Evolutionary conservation across 2,797 vertebrate species (phyloP).

Genomic region (Hypotaenidia okinawae): DNA sequence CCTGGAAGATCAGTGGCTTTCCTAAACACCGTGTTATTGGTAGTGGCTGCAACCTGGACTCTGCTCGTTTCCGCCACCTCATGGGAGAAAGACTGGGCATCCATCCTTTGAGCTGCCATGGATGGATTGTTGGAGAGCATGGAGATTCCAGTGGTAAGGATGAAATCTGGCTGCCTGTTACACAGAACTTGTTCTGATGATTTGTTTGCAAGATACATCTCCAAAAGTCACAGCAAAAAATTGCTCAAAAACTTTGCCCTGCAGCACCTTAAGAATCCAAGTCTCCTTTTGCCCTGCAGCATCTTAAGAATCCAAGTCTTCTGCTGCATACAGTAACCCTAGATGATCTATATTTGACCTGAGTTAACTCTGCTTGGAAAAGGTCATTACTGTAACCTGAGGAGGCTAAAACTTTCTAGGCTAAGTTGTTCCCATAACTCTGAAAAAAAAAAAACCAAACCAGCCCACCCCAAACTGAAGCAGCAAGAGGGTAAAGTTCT

Average conservation of each 20-base stretch:
- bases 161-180: background rate
- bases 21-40: slow-evolving; percentile 94
- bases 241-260: background rate
- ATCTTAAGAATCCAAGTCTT: background rate
- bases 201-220: background rate
- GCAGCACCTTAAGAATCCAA: background rate
- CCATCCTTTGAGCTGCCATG: slow-evolving; percentile 92
- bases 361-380: slow-evolving; percentile 37
- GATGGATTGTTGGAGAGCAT: slow-evolving; percentile 94
- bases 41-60: slow-evolving; percentile 96
- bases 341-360: slow-evolving; percentile 71
- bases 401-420: background rate
- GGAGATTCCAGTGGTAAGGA: slow-evolving; percentile 97
- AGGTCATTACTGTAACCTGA: slow-evolving; percentile 65
- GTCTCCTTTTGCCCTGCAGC: background rate
- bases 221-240: background rate
- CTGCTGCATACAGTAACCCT: slow-evolving; percentile 41
- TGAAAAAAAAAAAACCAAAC: background rate
- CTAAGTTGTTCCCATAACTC: slow-evolving; percentile 24
- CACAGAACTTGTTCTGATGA: background rate
- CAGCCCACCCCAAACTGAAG: background rate
- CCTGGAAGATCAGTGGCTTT: slow-evolving; percentile 98
- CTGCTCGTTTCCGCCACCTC: slow-evolving; percentile 93
- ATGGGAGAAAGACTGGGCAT: slow-evolving; percentile 93
- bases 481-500: slow-evolving; percentile 16